These are phyloP conservation scores for Xanthia icteritia DNA, from an alignment of 2,888 invertebrate species.

Conservation along the genomic window DNA sequence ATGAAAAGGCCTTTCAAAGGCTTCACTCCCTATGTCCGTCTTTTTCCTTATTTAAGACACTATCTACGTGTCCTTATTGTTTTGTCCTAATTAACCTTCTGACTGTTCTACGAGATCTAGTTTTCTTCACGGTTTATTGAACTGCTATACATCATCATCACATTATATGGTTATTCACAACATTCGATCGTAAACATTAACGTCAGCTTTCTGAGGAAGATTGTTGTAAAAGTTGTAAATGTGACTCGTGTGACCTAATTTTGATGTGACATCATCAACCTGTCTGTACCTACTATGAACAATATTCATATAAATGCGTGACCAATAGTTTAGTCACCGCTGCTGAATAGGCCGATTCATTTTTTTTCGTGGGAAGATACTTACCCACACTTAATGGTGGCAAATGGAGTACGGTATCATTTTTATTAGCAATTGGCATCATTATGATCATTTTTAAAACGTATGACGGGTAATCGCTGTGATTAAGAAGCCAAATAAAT, in stretches of 20 bases:
- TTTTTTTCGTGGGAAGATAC: conserved; percentile 28
- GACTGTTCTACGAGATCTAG: background rate
- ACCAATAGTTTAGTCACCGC: conserved; percentile 21
- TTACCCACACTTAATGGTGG: background rate
- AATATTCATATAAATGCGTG: conserved; percentile 24
- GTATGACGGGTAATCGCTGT: background rate
- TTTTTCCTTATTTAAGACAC: background rate
- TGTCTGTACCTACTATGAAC: conserved; percentile 14
- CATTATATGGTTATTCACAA: conserved; percentile 21
- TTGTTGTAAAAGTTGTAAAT: conserved; percentile 47
- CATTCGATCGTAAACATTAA: conserved; percentile 51
- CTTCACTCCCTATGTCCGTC: no score
- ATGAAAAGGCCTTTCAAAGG: no score
- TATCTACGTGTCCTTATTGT: background rate
- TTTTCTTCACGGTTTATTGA: conserved; percentile 1
- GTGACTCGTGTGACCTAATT: conserved; percentile 60
- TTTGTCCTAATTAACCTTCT: background rate
- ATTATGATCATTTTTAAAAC: background rate
- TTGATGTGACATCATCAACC: conserved; percentile 51
- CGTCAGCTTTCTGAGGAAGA: conserved; percentile 51
- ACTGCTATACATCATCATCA: conserved; percentile 46
- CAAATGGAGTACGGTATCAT: background rate
- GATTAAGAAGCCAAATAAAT: background rate
- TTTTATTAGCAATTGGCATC: background rate
- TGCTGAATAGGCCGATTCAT: conserved; percentile 22